Evolutionary conservation across 2,797 vertebrate genomes (phyloP).

Genomic region (Pyrocephalus nanus): DNA sequence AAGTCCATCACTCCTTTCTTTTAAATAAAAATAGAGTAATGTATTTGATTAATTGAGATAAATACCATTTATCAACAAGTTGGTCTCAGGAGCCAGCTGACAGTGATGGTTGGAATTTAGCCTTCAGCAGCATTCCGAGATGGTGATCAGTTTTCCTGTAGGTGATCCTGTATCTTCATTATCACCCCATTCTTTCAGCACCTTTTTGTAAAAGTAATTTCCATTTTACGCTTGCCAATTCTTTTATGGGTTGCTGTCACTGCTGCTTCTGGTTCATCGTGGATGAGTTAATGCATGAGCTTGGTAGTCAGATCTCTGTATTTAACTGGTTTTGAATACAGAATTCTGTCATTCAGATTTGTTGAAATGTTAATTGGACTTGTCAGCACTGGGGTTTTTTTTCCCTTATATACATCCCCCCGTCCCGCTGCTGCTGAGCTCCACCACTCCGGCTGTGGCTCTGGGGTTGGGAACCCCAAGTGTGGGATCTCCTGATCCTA

Average conservation of each 20-base stretch:
- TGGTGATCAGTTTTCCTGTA: not conserved
- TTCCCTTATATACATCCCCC: rapidly evolving
- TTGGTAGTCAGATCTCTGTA: not conserved
- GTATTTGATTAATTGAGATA: not conserved
- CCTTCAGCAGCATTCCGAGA: not conserved
- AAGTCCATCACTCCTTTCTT: conserved; percentile 60
- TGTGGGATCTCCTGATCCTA: not conserved
- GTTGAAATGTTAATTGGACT: not conserved
- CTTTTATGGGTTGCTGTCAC: not conserved
- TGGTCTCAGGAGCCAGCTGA: not conserved
- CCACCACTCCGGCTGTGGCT: rapidly evolving
- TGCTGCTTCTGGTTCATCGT: not conserved
- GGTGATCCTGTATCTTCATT: not conserved
- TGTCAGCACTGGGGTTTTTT: not conserved
- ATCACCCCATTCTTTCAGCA: not conserved
- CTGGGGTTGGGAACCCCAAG: not conserved
- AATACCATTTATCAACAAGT: not conserved
- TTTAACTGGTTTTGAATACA: not conserved
- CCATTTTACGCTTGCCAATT: not conserved
- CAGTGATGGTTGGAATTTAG: not conserved
- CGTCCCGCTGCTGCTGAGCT: not conserved
- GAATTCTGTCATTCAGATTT: not conserved
- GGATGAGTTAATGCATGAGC: not conserved
- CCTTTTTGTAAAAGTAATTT: not conserved
- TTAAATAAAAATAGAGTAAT: not conserved